phyloP scores from a whole-genome alignment of 2,888 invertebrate genomes.

The Cyrtodaria siliqua region DNA sequence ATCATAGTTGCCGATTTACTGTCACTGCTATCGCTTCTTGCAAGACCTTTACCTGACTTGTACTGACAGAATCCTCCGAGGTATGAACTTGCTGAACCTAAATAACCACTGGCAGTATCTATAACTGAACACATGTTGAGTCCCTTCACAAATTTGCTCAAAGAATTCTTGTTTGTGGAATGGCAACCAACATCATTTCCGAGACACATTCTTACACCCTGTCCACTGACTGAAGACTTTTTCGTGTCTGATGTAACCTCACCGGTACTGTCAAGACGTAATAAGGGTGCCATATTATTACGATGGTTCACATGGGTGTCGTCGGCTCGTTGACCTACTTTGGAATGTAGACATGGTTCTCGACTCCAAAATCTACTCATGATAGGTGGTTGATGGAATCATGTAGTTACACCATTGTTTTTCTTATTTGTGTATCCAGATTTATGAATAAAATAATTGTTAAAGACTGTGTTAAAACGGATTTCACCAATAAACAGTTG shows the following conservation, averaged over 20 bases:
- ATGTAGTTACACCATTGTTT: no score
- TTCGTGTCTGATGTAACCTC: slow-evolving; percentile 59
- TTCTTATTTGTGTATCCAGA: no score
- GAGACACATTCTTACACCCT: neutral
- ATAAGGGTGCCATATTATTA: slow-evolving; percentile 37
- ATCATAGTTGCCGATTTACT: neutral
- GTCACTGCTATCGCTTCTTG: neutral
- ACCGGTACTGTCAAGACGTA: slow-evolving; percentile 72
- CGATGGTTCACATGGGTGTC: neutral
- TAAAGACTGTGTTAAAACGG: no score
- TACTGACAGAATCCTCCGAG: slow-evolving; percentile 26
- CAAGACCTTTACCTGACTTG: slow-evolving; percentile 6
- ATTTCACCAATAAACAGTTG: no score
- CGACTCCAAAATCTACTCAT: slow-evolving; percentile 15
- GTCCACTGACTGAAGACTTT: neutral
- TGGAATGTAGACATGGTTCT: neutral
- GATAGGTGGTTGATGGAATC: no score
- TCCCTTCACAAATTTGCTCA: slow-evolving; percentile 17
- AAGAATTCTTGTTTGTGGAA: neutral
- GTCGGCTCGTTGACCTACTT: neutral
- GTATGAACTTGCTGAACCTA: slow-evolving; percentile 38
- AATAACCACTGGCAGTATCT: slow-evolving; percentile 42
- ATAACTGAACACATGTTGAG: slow-evolving; percentile 30
- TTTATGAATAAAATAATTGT: no score
- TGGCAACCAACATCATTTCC: no score